Evolutionary conservation across 1,140 invertebrate genomes (phyloP).

Genomic region (Diachasmimorpha longicaudata): DNA sequence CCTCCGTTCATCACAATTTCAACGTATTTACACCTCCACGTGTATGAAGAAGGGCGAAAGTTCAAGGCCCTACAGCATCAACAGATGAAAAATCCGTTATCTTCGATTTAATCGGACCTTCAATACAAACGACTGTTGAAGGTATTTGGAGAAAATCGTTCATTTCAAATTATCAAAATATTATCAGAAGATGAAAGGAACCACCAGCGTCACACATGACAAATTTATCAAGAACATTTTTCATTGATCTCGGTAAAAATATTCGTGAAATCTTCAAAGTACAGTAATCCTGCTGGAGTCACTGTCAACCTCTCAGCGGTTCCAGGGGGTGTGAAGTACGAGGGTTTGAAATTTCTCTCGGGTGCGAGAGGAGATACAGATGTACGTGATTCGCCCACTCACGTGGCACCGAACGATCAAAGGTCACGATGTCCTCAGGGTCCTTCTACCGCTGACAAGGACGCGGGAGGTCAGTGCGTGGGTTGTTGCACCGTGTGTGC

Average conservation of each 20-base stretch:
- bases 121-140: too few relatives aligned
- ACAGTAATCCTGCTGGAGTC: too few relatives aligned
- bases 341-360: neutral
- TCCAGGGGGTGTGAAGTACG: too few relatives aligned
- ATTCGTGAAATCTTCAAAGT: too few relatives aligned
- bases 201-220: too few relatives aligned
- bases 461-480: conserved; percentile 50
- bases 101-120: too few relatives aligned
- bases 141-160: too few relatives aligned
- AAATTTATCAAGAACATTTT: too few relatives aligned
- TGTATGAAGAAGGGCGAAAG: neutral
- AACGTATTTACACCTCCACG: neutral
- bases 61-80: neutral
- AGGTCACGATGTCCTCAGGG: conserved; percentile 33
- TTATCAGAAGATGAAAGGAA: too few relatives aligned
- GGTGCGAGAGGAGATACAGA: neutral
- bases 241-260: too few relatives aligned
- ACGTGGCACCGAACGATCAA: conserved; percentile 22
- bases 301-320: too few relatives aligned
- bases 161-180: too few relatives aligned
- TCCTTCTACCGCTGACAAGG: conserved; percentile 31
- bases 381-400: neutral
- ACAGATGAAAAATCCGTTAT: neutral
- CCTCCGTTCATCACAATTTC: neutral
- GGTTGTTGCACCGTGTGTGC: conserved; percentile 54